Base-by-base conservation (phyloP, 2,113 vertebrate genomes). In the Python bivittatus region DNA sequence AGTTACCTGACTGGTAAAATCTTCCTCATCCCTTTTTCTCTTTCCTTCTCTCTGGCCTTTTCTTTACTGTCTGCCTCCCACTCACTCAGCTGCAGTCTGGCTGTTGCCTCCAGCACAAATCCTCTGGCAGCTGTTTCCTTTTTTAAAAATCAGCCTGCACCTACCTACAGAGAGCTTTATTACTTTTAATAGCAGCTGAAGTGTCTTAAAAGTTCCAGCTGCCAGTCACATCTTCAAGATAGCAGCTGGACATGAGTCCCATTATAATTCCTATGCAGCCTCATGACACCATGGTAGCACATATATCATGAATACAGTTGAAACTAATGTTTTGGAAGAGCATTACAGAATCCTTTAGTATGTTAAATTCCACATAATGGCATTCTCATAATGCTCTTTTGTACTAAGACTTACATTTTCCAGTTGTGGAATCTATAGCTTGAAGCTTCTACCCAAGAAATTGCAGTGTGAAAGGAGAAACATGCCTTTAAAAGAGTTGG, bases 381-480 rank as follows among this genome's bases (percentile, higher is more conserved):
- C 86, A 42, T 92, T 88, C 88, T 33, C 92, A 56, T 42, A 95
- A 88, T 91, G 48, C 60, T 64, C 88, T 53, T 91, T 95, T 92
- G 64, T 90, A 90, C 27, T 1, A 85, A 22, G 54, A 61, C 53
- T 93, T 89, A 79, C 58, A 87, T 93, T 95, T 96, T 94, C 84
- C 95, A 94, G 88, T 83, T 85, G n/a, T 72, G 57, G 57, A 86
- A 6, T 48, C 60, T 88, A 57, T 72, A 94, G 84, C 86, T 44
- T 54, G 79, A 58, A 17, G 90, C 42, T 86, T 84, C 90, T 92
- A 92, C 33, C 53, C 2, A 92, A 83, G 84, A 94, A 96, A 88
- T 61, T 93, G 92, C 22, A 84, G 44, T 53, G 85, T 85, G 54
- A 91, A 95, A 95, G 58, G 91, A 88, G 61, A 33, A 94, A 33